These are phyloP conservation scores for Monochamus alternatus DNA, from an alignment of 2,888 invertebrate species.

Conservation along the genomic window DNA sequence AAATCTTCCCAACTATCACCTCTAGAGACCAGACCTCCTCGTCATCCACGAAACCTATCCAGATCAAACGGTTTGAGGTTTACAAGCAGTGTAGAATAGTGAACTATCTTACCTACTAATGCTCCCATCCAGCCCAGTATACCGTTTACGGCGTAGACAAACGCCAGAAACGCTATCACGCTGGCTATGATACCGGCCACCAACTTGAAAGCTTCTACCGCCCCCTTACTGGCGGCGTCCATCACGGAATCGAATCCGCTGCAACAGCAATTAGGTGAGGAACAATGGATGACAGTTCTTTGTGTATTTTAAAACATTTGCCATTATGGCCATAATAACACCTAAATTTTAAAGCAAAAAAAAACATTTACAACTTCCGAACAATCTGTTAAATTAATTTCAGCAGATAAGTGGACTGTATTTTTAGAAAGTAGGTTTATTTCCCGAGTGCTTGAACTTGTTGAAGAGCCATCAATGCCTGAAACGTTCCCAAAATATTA, in stretches of 20 bases:
- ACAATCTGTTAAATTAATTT: too few species aligned
- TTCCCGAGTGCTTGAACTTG: too few species aligned
- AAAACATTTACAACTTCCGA: too few species aligned
- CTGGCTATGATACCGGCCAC: conserved; percentile 92
- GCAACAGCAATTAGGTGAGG: conserved; percentile 51
- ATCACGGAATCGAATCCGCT: conserved; percentile 88
- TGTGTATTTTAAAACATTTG: too few species aligned
- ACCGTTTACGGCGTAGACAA: conserved; percentile 89
- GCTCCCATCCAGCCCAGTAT: conserved; percentile 86
- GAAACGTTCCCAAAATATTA: too few species aligned
- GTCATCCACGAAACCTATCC: conserved; percentile 61
- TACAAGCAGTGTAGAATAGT: conserved; percentile 21
- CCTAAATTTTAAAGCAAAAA: too few species aligned
- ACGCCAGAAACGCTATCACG: conserved; percentile 91
- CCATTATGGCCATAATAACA: too few species aligned
- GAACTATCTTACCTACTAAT: conserved; percentile 77
- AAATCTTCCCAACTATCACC: conserved; percentile 88
- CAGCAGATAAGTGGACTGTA: too few species aligned
- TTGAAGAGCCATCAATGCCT: too few species aligned
- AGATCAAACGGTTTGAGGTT: conserved; percentile 34
- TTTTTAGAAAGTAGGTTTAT: too few species aligned
- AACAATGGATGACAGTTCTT: too few species aligned
- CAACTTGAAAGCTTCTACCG: conserved; percentile 84
- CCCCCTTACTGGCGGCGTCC: conserved; percentile 94
- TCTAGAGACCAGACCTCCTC: conserved; percentile 77